phyloP scores from a whole-genome alignment of 2,888 invertebrate genomes.

The Sympetrum striolatum region DNA sequence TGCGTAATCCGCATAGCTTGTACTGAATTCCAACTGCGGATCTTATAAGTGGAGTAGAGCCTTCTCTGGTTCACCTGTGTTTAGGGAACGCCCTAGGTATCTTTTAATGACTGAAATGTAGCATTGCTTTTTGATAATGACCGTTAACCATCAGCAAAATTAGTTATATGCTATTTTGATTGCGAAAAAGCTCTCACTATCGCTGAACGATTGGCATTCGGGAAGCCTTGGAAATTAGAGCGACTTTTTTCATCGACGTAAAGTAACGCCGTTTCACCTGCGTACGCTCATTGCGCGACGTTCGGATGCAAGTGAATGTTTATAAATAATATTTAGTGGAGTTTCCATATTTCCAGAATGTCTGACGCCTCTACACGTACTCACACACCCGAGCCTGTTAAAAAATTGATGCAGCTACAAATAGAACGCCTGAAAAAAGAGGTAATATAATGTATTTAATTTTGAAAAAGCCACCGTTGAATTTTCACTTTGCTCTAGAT shows the following conservation, averaged over 20 bases:
- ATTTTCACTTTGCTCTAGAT: background rate
- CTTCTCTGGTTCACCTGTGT: conserved; percentile 17
- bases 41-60: conserved; percentile 27
- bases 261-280: background rate
- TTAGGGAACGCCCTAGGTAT: conserved; percentile 11
- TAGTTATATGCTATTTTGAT: background rate
- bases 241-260: background rate
- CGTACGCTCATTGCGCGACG: background rate
- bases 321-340: background rate
- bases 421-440: conserved; percentile 27
- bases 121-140: background rate
- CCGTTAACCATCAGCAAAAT: background rate
- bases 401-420: conserved; percentile 32
- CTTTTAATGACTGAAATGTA: background rate
- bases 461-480: background rate
- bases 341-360: background rate
- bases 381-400: conserved; percentile 1
- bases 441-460: background rate
- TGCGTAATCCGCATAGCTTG: conserved; percentile 40
- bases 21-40: conserved; percentile 39
- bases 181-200: background rate
- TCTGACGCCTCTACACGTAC: conserved; percentile 17
- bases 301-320: background rate
- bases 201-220: background rate
- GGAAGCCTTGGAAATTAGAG: background rate